phyloP scores from a whole-genome alignment of 2,888 invertebrate genomes.

The Dimorphilus gyrociliatus region DNA sequence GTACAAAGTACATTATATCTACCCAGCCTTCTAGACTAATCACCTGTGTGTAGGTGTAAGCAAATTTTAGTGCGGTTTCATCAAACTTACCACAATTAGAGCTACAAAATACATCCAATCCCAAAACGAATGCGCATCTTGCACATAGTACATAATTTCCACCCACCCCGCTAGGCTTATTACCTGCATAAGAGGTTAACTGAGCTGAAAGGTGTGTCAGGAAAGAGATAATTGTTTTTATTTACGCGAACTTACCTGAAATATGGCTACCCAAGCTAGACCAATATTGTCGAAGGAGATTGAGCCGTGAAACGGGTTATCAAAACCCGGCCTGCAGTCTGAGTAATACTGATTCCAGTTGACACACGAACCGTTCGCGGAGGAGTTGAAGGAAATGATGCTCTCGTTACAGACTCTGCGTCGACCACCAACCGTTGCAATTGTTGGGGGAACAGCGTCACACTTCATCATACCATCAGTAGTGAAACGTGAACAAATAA shows the following conservation, averaged over 20 bases:
- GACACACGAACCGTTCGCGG: conserved; percentile 54
- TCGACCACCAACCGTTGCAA: conserved; percentile 49
- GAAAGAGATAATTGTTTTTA: conserved; percentile 1
- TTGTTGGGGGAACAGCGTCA: conserved; percentile 42
- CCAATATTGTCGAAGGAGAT: conserved; percentile 99
- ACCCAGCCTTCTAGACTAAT: conserved; percentile 99
- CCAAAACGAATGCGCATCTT: conserved; percentile 99
- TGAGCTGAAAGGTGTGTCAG: background rate
- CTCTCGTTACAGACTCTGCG: conserved; percentile 59
- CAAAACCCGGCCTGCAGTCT: conserved; percentile 72
- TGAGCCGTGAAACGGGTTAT: conserved; percentile 95
- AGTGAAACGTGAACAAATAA: conserved; percentile 82
- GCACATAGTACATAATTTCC: conserved; percentile 99
- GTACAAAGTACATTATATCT: conserved; percentile 99
- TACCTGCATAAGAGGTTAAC: conserved; percentile 48
- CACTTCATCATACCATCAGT: conserved; percentile 78
- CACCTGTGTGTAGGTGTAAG: conserved; percentile 60
- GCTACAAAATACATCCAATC: conserved; percentile 99
- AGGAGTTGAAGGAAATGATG: conserved; percentile 41
- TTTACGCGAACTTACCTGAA: conserved; percentile 58
- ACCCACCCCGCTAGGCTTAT: conserved; percentile 99
- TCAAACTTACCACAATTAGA: conserved; percentile 79
- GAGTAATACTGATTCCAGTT: conserved; percentile 99
- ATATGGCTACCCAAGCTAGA: conserved; percentile 98
- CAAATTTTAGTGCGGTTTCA: no score